These are phyloP conservation scores for Monochamus alternatus DNA, from an alignment of 2,888 invertebrate genomes.

Conservation along the genomic window DNA sequence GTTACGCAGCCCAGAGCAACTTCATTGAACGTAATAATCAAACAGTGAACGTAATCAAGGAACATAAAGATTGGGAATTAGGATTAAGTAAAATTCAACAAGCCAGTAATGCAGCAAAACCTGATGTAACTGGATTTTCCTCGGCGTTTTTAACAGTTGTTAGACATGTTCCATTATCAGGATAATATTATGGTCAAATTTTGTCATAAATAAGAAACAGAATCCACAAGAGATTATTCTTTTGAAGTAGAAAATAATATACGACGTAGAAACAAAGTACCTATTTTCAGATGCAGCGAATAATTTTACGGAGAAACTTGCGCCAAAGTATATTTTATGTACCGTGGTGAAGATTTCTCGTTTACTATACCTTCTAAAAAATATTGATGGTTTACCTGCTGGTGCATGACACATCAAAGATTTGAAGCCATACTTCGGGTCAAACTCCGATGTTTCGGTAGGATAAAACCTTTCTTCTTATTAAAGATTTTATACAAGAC, in stretches of 20 bases:
- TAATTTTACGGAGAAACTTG: background rate
- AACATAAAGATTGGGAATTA: too few species aligned
- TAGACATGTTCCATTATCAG: too few species aligned
- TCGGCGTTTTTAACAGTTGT: too few species aligned
- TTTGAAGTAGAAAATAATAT: slow-evolving; percentile 9
- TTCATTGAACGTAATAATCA: too few species aligned
- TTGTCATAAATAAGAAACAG: too few species aligned
- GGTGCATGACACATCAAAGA: background rate
- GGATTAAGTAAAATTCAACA: too few species aligned
- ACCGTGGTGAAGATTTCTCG: background rate
- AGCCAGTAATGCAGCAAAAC: too few species aligned
- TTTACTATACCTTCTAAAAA: slow-evolving; percentile 1
- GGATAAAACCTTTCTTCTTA: background rate
- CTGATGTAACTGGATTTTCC: too few species aligned
- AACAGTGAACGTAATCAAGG: too few species aligned
- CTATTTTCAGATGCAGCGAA: slow-evolving; percentile 2
- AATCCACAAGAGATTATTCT: too few species aligned
- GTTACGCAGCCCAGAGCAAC: too few species aligned
- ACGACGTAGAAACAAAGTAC: slow-evolving; percentile 13
- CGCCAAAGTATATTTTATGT: background rate
- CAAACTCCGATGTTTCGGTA: background rate
- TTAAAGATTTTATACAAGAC: background rate
- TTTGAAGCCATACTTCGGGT: slow-evolving; percentile 4
- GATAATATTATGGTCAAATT: too few species aligned
- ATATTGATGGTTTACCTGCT: background rate